Conservation (phyloP, 1,140 invertebrate genomes). For the Drosophila melanica region DNA sequence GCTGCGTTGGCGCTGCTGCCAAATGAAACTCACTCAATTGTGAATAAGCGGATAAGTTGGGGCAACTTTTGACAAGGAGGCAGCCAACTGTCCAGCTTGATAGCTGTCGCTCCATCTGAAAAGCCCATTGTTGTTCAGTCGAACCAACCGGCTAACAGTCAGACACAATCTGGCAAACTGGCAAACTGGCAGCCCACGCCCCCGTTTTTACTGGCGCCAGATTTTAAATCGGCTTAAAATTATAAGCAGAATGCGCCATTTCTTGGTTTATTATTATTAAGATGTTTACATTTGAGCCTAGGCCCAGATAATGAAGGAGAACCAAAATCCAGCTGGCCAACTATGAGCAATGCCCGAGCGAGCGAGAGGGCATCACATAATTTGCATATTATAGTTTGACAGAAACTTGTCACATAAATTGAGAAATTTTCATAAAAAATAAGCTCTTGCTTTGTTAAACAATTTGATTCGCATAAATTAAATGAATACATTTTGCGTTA, state of each 20-base stretch:
- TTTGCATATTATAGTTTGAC: slow-evolving; percentile 26
- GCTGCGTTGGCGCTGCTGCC: slow-evolving; percentile 5
- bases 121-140: slow-evolving; percentile 40
- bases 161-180: slow-evolving; percentile 23
- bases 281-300: slow-evolving; percentile 58
- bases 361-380: slow-evolving; percentile 12
- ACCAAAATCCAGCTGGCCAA: slow-evolving; percentile 1
- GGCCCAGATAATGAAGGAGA: slow-evolving; percentile 32
- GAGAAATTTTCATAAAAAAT: slow-evolving; percentile 12
- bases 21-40: slow-evolving; percentile 46
- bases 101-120: slow-evolving; percentile 33
- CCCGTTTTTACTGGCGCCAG: slow-evolving; percentile 34
- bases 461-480: slow-evolving; percentile 14
- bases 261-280: slow-evolving; percentile 63
- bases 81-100: slow-evolving; percentile 39
- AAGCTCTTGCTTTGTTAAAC: background rate
- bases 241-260: slow-evolving; percentile 49
- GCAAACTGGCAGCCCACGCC: slow-evolving; percentile 15
- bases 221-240: slow-evolving; percentile 55
- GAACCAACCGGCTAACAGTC: slow-evolving; percentile 5
- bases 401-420: slow-evolving; percentile 23
- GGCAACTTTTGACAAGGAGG: slow-evolving; percentile 31
- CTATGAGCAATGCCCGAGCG: background rate
- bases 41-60: slow-evolving; percentile 49
- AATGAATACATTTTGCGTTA: background rate